Conservation (phyloP, 2,888 invertebrate species). For the Ochlodes sylvanus region DNA sequence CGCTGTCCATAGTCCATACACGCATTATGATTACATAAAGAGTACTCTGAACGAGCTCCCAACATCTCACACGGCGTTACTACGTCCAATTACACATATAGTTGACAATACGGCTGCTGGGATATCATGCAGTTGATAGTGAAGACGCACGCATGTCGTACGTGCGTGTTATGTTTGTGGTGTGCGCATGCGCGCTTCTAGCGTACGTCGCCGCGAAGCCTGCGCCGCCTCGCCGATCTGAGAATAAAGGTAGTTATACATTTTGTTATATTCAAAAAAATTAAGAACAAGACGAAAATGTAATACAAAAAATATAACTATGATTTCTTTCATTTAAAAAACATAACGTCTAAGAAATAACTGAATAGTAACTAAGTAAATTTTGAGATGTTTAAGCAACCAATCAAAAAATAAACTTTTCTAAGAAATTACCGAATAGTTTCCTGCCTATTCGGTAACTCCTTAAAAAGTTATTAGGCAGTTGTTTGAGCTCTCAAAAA, state of each 20-base stretch:
- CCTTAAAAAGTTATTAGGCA: no score
- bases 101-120: background rate
- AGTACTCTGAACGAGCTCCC: background rate
- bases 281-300: no score
- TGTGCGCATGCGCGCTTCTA: slow-evolving; percentile 68
- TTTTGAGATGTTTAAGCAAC: no score
- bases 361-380: no score
- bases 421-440: no score
- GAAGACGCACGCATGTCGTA: slow-evolving; percentile 67
- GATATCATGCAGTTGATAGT: slow-evolving; percentile 47
- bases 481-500: no score
- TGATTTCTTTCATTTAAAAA: no score
- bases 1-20: no score
- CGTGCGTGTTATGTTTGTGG: slow-evolving; percentile 53
- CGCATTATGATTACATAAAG: background rate
- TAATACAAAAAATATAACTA: no score
- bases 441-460: no score
- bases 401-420: no score
- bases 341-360: no score
- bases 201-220: slow-evolving; percentile 53
- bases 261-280: slow-evolving; percentile 5
- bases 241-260: slow-evolving; percentile 59
- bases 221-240: slow-evolving; percentile 62
- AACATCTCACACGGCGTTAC: slow-evolving; percentile 5
- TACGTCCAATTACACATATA: slow-evolving; percentile 20